A percentile compares a stretch with the other conserved stretches of the same genome.
Evolutionary conservation across 2,888 invertebrate species (phyloP).

Genomic region (Bombylius major): DNA sequence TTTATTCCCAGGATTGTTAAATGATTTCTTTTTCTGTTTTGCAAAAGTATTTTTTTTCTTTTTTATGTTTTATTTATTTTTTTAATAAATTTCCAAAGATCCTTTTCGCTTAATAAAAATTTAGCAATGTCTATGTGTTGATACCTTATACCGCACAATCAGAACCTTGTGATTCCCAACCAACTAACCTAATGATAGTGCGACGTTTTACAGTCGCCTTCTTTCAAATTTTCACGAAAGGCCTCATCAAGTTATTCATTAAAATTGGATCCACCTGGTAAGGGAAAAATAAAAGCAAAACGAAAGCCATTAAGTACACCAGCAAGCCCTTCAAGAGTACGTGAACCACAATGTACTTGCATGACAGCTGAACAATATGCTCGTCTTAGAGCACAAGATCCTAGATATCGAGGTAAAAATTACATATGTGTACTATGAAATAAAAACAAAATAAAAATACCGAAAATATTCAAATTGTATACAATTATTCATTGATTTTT

Average conservation of each 20-base stretch:
- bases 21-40: no score
- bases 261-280: conserved; percentile 79
- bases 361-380: conserved; percentile 90
- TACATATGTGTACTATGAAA: neutral
- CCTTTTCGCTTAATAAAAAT: neutral
- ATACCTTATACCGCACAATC: conserved; percentile 32
- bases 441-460: neutral
- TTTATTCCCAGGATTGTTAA: no score
- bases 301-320: conserved; percentile 88
- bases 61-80: no score
- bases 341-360: conserved; percentile 88
- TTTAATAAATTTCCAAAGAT: neutral
- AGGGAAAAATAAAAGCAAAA: conserved; percentile 76
- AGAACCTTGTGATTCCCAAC: conserved; percentile 39
- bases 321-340: conserved; percentile 72
- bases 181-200: conserved; percentile 44
- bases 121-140: conserved; percentile 7
- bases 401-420: conserved; percentile 53
- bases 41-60: no score
- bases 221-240: conserved; percentile 96
- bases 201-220: conserved; percentile 80
- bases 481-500: neutral
- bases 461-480: no score
- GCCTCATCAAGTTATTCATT: conserved; percentile 94
- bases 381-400: conserved; percentile 71